phyloP scores from a whole-genome alignment of 2,113 vertebrate species.

The Engraulis encrasicolus region DNA sequence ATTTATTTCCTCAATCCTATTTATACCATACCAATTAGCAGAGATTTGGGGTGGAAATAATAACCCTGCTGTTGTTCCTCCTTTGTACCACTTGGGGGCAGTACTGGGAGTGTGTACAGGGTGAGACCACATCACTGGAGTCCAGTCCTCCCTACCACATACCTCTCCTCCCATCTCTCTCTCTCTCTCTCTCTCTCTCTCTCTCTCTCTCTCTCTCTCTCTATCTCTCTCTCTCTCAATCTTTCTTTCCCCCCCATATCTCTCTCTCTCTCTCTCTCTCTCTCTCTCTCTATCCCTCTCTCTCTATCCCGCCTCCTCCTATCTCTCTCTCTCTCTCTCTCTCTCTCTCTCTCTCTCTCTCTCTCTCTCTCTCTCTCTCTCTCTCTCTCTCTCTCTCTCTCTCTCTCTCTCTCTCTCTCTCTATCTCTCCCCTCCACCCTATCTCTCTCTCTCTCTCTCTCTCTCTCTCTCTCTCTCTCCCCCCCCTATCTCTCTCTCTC shows the following conservation, averaged over 20 bases:
- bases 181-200: conserved; percentile 11
- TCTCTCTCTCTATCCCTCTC: background rate
- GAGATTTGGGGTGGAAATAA: too few species aligned
- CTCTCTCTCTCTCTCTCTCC: background rate
- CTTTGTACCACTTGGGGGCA: too few species aligned
- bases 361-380: conserved; percentile 14
- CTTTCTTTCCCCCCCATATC: background rate
- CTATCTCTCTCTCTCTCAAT: background rate
- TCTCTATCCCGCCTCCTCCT: background rate
- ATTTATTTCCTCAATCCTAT: too few species aligned
- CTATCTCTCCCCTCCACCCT: background rate
- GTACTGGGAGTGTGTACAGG: background rate
- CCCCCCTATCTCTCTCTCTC: background rate
- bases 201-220: background rate
- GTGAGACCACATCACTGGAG: conserved; percentile 24
- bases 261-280: background rate
- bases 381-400: background rate
- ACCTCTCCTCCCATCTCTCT: background rate
- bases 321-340: too few species aligned
- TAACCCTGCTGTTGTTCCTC: too few species aligned
- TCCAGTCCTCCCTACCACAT: background rate
- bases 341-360: background rate
- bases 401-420: conserved; percentile 1
- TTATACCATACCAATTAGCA: too few species aligned
- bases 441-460: background rate